Evolutionary conservation across 2,113 vertebrate species (phyloP).

Genomic region (Chelonoidis abingdonii): DNA sequence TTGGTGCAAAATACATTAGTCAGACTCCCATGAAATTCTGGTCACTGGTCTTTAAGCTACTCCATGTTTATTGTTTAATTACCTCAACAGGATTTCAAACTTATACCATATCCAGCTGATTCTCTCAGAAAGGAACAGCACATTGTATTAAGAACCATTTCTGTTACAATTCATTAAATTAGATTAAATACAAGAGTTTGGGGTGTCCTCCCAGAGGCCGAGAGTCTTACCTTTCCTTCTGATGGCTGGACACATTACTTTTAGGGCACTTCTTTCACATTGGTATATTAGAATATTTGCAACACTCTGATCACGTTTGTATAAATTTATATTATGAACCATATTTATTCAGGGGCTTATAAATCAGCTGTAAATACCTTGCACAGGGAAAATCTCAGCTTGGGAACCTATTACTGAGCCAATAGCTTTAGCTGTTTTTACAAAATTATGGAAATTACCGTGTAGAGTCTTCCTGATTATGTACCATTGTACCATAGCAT

Average conservation of each 20-base stretch:
- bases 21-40: not conserved
- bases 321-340: not conserved
- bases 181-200: not conserved
- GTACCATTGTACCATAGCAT: not conserved
- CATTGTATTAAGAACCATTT: not conserved
- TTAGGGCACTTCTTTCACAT: not conserved
- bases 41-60: not conserved
- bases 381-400: no score
- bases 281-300: not conserved
- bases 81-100: not conserved
- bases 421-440: no score
- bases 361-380: not conserved
- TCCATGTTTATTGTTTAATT: slow-evolving; percentile 21
- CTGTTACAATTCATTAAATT: not conserved
- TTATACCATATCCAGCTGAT: not conserved
- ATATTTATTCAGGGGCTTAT: not conserved
- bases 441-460: no score
- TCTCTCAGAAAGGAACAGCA: not conserved
- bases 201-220: not conserved
- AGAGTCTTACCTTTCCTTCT: not conserved
- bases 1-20: not conserved
- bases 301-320: not conserved
- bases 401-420: no score
- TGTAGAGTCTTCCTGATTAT: no score
- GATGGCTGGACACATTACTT: not conserved